Percentiles rank a stretch among this genome's conserved stretches.
phyloP scores from a whole-genome alignment of 1,140 invertebrate genomes.

The Drosophila lacteicornis region DNA sequence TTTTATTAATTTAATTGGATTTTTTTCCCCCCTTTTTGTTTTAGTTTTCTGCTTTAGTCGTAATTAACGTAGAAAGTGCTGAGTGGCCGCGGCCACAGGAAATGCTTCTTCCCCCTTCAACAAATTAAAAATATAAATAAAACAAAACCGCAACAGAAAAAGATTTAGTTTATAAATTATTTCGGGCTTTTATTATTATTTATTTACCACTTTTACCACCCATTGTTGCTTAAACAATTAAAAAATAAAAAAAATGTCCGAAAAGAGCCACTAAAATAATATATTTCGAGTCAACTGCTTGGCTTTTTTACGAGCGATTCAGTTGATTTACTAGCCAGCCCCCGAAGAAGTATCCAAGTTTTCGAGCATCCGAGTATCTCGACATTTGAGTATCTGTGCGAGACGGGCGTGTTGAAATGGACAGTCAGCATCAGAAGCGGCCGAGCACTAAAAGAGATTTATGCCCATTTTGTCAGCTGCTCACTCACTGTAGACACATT shows the following conservation, averaged over 20 bases:
- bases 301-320: slow-evolving; percentile 78
- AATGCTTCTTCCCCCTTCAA: slow-evolving; percentile 55
- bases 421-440: slow-evolving; percentile 73
- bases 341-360: slow-evolving; percentile 46
- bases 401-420: slow-evolving; percentile 79
- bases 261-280: slow-evolving; percentile 49
- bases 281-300: slow-evolving; percentile 65
- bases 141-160: slow-evolving; percentile 16
- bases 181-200: slow-evolving; percentile 70
- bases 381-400: slow-evolving; percentile 51
- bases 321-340: slow-evolving; percentile 80
- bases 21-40: slow-evolving; percentile 48
- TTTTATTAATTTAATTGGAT: slow-evolving; percentile 78
- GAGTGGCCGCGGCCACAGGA: slow-evolving; percentile 51
- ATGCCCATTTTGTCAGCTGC: slow-evolving; percentile 78
- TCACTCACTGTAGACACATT: slow-evolving; percentile 49
- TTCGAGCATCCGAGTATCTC: slow-evolving; percentile 20
- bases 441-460: slow-evolving; percentile 79
- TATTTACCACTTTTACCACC: slow-evolving; percentile 81
- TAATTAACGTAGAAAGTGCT: slow-evolving; percentile 66
- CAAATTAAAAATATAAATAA: slow-evolving; percentile 13
- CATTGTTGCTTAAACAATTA: slow-evolving; percentile 84
- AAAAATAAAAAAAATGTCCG: slow-evolving; percentile 52
- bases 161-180: slow-evolving; percentile 76
- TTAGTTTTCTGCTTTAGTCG: slow-evolving; percentile 38